These are phyloP conservation scores for Metopolophium dirhodum DNA, from an alignment of 1,140 invertebrate species.

Conservation along the genomic window DNA sequence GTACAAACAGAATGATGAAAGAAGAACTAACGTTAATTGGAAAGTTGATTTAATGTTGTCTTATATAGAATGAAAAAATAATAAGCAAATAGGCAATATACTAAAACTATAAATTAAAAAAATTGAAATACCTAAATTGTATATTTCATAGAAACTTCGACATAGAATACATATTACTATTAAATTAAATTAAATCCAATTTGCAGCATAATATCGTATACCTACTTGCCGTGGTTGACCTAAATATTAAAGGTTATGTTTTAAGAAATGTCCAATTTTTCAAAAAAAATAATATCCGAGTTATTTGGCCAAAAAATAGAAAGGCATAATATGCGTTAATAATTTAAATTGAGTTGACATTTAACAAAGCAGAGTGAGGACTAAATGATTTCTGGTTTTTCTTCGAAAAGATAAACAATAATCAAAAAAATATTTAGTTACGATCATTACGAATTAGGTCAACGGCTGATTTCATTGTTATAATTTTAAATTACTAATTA, in stretches of 20 bases:
- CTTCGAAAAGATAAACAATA: neutral
- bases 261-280: neutral
- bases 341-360: neutral
- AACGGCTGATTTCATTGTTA: neutral
- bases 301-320: neutral
- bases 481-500: neutral
- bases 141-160: neutral
- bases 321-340: neutral
- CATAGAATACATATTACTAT: neutral
- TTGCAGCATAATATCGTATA: neutral
- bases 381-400: neutral
- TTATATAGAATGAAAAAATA: neutral
- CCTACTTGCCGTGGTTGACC: neutral
- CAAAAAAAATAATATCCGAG: neutral
- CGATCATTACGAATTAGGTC: neutral
- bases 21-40: neutral
- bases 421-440: neutral
- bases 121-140: neutral
- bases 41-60: neutral
- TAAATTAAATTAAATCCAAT: neutral
- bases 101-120: constrained; percentile 1
- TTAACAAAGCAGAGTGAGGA: neutral
- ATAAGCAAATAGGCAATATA: neutral
- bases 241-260: neutral
- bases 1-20: neutral